Conservation (phyloP, 2,888 invertebrate genomes). For the Ochlodes sylvanus region DNA sequence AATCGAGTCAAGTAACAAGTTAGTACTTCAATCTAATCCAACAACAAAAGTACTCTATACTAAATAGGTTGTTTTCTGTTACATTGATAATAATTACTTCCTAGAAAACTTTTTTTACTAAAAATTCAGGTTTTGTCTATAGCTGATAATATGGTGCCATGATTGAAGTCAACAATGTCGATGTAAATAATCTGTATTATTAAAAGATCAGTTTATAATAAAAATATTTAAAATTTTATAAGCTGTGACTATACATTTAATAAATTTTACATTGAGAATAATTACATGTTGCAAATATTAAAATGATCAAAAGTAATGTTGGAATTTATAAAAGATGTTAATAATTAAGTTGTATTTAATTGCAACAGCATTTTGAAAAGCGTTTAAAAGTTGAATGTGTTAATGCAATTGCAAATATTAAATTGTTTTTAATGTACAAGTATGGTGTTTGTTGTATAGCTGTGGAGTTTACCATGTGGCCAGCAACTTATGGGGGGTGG, state of each 20-base stretch:
- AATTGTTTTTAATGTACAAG: neutral
- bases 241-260: neutral
- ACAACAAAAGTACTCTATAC: too few species aligned
- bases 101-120: too few species aligned
- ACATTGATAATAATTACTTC: too few species aligned
- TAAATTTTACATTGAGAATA: neutral
- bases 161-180: too few species aligned
- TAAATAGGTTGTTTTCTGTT: too few species aligned
- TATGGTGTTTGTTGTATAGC: slow-evolving; percentile 3
- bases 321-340: too few species aligned
- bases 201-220: too few species aligned
- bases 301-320: neutral
- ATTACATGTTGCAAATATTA: neutral
- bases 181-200: too few species aligned
- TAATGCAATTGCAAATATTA: slow-evolving; percentile 11
- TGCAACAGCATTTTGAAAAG: slow-evolving; percentile 11
- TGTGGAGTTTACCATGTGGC: slow-evolving; percentile 81
- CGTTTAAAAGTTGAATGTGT: slow-evolving; percentile 9
- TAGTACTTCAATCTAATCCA: too few species aligned
- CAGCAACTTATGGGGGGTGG: slow-evolving; percentile 91
- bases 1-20: too few species aligned
- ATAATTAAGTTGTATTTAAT: neutral
- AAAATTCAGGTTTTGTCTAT: too few species aligned
- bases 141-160: too few species aligned
- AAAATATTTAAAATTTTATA: neutral